Evolutionary conservation across 2,888 invertebrate species (phyloP).

Genomic region (Hydraecia micacea): DNA sequence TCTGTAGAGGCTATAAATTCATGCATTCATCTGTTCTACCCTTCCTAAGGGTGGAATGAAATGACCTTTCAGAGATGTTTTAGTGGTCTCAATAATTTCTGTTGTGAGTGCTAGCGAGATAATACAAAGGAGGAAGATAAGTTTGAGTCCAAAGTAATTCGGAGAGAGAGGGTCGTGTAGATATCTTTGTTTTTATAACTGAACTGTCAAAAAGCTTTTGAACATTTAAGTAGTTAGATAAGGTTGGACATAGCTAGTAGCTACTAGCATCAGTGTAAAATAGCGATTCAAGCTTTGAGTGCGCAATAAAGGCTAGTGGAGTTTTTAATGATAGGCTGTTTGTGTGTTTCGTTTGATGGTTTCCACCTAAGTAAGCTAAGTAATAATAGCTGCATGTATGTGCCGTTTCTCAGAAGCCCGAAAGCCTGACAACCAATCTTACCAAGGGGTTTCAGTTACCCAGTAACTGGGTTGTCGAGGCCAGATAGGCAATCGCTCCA

Average conservation of each 20-base stretch:
- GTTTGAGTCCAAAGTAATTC: conserved; percentile 36
- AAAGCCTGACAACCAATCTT: too few species aligned
- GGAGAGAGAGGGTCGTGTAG: conserved; percentile 7
- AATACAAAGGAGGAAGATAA: conserved; percentile 25
- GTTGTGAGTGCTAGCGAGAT: conserved; percentile 23
- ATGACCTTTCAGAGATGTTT: conserved; percentile 33
- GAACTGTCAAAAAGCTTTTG: conserved; percentile 24
- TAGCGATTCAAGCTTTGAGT: conserved; percentile 1
- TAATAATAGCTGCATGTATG: too few species aligned
- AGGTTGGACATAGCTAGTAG: not conserved
- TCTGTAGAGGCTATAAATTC: conserved; percentile 29
- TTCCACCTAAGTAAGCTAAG: too few species aligned
- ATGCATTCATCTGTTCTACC: conserved; percentile 21
- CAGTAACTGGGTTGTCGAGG: not conserved
- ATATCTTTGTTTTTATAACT: conserved; percentile 31
- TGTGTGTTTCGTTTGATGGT: too few species aligned
- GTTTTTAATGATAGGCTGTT: not conserved
- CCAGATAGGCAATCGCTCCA: not conserved
- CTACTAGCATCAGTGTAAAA: not conserved
- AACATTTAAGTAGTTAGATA: conserved; percentile 13
- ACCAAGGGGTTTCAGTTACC: too few species aligned
- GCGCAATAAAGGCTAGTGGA: not conserved
- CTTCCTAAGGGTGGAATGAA: conserved; percentile 23
- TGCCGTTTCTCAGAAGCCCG: too few species aligned
- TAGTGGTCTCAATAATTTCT: conserved; percentile 23